A percentile compares a stretch with the other conserved stretches of the same genome.
Evolutionary conservation across 2,888 invertebrate genomes (phyloP).

Genomic region (Marronus borbonicus): DNA sequence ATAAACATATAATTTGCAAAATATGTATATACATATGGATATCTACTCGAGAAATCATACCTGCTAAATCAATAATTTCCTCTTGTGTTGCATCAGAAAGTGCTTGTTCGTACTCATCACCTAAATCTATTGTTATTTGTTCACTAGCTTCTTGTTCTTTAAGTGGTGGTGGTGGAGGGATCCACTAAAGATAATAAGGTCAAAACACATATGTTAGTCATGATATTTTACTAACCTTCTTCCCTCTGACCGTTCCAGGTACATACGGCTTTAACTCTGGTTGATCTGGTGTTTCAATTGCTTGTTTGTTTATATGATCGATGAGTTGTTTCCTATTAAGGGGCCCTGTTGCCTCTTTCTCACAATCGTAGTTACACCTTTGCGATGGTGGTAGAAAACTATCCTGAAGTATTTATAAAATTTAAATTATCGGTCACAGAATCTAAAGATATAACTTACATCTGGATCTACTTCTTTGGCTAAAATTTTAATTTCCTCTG

Average conservation of each 20-base stretch:
- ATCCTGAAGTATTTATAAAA: constrained; percentile 80
- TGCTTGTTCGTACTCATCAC: constrained; percentile 95
- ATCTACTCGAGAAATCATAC: constrained; percentile 66
- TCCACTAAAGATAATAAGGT: constrained; percentile 76
- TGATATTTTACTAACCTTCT: constrained; percentile 77
- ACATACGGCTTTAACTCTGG: constrained; percentile 96
- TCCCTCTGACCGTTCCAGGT: constrained; percentile 91
- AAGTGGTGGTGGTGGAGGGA: constrained; percentile 82
- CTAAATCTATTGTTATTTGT: constrained; percentile 93
- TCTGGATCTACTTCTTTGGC: constrained; percentile 99
- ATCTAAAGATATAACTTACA: constrained; percentile 78
- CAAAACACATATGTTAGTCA: neutral
- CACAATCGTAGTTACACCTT: constrained; percentile 96
- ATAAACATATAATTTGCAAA: constrained; percentile 53
- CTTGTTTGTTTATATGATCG: constrained; percentile 97
- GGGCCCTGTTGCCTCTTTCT: constrained; percentile 96
- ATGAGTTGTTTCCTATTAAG: constrained; percentile 95
- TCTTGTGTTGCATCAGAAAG: constrained; percentile 90
- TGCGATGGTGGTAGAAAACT: constrained; percentile 96
- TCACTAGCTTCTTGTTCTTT: constrained; percentile 89
- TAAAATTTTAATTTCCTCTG: constrained; percentile 96
- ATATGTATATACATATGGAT: neutral
- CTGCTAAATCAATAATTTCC: constrained; percentile 98
- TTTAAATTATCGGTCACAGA: constrained; percentile 12
- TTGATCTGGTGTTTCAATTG: constrained; percentile 97